A percentile compares a stretch with the other conserved stretches of the same genome.
Conservation (phyloP, 2,888 invertebrate species). For the Erebia palarica region DNA sequence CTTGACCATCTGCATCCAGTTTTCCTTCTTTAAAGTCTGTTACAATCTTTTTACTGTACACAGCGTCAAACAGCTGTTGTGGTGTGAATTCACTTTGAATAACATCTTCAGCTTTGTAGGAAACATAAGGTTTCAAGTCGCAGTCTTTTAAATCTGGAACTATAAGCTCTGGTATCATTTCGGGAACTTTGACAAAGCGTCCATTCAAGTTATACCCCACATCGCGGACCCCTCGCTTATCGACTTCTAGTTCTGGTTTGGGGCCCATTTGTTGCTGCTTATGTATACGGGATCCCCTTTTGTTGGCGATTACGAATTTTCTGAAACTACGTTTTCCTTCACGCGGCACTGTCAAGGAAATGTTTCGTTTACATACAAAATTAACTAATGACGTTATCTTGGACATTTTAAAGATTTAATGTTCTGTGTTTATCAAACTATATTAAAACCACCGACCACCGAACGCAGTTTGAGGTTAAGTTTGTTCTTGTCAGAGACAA, state of each 20-base stretch:
- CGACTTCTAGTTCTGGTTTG: slow-evolving; percentile 85
- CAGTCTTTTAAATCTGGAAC: slow-evolving; percentile 94
- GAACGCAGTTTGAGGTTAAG: background rate
- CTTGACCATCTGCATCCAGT: slow-evolving; percentile 85
- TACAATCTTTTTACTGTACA: slow-evolving; percentile 90
- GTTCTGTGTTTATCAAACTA: too few relatives aligned
- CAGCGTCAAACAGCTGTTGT: slow-evolving; percentile 89
- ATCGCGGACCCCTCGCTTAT: slow-evolving; percentile 87
- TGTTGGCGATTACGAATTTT: slow-evolving; percentile 89
- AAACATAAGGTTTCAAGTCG: slow-evolving; percentile 96
- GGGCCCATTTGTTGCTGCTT: slow-evolving; percentile 83
- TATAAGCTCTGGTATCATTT: slow-evolving; percentile 95
- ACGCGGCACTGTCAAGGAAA: slow-evolving; percentile 63
- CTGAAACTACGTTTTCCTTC: slow-evolving; percentile 91
- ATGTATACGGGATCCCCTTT: slow-evolving; percentile 87
- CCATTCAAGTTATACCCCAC: slow-evolving; percentile 83
- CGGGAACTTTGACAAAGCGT: slow-evolving; percentile 86
- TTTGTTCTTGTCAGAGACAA: too few relatives aligned
- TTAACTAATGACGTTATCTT: slow-evolving; percentile 62
- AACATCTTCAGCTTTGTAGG: slow-evolving; percentile 90
- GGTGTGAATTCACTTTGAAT: slow-evolving; percentile 92
- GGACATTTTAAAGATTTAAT: slow-evolving; percentile 55
- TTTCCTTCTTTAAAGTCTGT: slow-evolving; percentile 88
- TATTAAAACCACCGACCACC: too few relatives aligned
- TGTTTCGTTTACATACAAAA: slow-evolving; percentile 61